Conservation (phyloP, 2,113 vertebrate genomes). For the Desmodus rotundus region DNA sequence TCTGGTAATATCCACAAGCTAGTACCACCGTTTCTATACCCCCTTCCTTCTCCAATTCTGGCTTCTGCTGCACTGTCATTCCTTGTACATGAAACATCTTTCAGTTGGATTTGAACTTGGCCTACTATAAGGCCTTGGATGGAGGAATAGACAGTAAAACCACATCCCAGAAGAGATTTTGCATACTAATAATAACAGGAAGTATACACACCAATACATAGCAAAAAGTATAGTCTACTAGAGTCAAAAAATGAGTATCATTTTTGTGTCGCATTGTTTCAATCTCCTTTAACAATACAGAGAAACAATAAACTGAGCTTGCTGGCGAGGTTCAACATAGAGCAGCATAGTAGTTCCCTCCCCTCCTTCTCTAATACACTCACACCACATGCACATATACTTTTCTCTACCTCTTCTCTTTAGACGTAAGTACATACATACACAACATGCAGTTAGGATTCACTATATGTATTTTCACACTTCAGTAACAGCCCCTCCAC, state of each 20-base stretch:
- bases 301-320: not conserved
- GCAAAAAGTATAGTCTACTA: not conserved
- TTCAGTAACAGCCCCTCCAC: not conserved
- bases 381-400: not conserved
- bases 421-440: not conserved
- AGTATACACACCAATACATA: not conserved
- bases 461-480: not conserved
- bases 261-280: not conserved
- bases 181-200: not conserved
- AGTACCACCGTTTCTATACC: not conserved
- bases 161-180: not conserved
- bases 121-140: not conserved
- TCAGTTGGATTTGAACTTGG: conserved; percentile 1
- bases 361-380: not conserved
- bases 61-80: not conserved
- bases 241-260: not conserved
- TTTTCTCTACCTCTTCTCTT: not conserved
- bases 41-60: not conserved
- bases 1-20: not conserved
- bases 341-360: not conserved
- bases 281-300: not conserved
- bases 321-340: not conserved
- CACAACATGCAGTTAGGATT: not conserved
- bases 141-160: not conserved
- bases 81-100: not conserved